Evolutionary conservation across 1,140 invertebrate species (phyloP).

Genomic region (Teleopsis dalmanni): DNA sequence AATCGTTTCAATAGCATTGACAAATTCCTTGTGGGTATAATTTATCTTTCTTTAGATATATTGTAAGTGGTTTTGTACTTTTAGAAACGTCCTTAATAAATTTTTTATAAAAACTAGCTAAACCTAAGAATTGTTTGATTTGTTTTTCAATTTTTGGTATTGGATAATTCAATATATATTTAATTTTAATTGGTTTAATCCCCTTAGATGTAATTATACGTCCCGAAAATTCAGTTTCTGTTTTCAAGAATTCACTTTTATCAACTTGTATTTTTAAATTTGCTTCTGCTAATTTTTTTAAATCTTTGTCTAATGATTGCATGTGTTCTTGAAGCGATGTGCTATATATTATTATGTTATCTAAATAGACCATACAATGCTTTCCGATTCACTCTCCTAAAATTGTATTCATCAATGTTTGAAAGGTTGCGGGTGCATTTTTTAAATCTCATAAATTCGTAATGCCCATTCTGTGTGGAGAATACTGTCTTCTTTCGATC

Average conservation of each 20-base stretch:
- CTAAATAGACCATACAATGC: neutral
- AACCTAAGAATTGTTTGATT: neutral
- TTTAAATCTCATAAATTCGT: neutral
- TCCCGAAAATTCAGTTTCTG: neutral
- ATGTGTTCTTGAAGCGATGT: neutral
- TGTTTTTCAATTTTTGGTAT: neutral
- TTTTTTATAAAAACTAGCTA: neutral
- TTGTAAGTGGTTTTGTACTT: neutral
- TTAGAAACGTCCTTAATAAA: conserved; percentile 1
- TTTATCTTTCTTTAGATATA: neutral
- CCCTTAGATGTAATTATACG: neutral
- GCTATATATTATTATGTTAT: neutral
- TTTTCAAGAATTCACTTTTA: neutral
- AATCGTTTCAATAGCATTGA: neutral
- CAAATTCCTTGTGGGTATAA: neutral
- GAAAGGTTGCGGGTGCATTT: neutral
- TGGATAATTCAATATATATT: neutral
- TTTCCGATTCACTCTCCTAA: neutral
- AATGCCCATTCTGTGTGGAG: neutral
- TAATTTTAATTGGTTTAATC: neutral
- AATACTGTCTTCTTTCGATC: neutral
- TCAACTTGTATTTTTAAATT: neutral
- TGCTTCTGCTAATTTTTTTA: neutral
- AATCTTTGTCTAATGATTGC: neutral
- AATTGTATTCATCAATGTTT: neutral